Conservation (phyloP, 2,888 invertebrate genomes). For the Eucera pruinosa region DNA sequence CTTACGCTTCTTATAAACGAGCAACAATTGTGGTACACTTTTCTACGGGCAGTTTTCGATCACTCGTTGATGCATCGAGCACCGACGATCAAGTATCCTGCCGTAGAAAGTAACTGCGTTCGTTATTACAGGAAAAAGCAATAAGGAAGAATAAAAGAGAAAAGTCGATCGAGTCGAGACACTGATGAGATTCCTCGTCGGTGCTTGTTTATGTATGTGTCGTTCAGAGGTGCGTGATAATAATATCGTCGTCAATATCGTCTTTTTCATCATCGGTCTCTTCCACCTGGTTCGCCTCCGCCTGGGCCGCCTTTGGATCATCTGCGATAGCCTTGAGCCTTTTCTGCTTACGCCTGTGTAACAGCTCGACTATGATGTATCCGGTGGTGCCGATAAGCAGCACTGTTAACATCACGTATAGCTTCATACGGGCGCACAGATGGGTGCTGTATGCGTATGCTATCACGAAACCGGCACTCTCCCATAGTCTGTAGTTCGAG, state of each 20-base stretch:
- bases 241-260: slow-evolving; percentile 94
- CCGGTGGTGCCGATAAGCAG: slow-evolving; percentile 90
- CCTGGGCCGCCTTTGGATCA: slow-evolving; percentile 89
- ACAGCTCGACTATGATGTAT: slow-evolving; percentile 92
- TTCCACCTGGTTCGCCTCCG: slow-evolving; percentile 87
- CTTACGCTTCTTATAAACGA: slow-evolving; percentile 10
- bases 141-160: slow-evolving; percentile 28
- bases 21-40: background rate
- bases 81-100: too few relatives aligned
- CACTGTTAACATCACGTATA: slow-evolving; percentile 93
- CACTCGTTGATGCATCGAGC: background rate
- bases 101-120: background rate
- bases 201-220: background rate
- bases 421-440: slow-evolving; percentile 93
- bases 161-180: slow-evolving; percentile 40
- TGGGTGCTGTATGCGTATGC: slow-evolving; percentile 96
- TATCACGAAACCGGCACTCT: slow-evolving; percentile 94
- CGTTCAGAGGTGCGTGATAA: slow-evolving; percentile 91
- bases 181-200: slow-evolving; percentile 30
- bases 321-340: slow-evolving; percentile 90
- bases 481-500: slow-evolving; percentile 96
- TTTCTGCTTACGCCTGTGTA: slow-evolving; percentile 92
- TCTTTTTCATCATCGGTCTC: slow-evolving; percentile 95
- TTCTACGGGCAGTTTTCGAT: background rate
- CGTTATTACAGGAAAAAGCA: slow-evolving; percentile 18